Percentiles rank a stretch among this genome's conserved stretches.
Conservation (phyloP, 1,140 invertebrate species). For the Sitodiplosis mosellana region DNA sequence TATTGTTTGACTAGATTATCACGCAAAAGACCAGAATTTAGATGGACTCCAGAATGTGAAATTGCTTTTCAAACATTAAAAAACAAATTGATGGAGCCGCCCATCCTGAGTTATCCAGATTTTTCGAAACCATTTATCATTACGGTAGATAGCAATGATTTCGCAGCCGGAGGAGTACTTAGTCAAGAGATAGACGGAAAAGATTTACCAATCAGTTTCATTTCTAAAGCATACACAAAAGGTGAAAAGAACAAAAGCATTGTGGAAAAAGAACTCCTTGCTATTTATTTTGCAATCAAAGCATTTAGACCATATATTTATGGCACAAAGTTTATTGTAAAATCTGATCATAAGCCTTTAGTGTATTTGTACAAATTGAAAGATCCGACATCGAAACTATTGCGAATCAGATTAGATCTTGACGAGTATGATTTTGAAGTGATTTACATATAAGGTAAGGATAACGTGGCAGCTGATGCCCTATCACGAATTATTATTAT, state of each 20-base stretch:
- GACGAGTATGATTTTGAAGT: constrained; percentile 27
- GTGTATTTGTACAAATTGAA: constrained; percentile 22
- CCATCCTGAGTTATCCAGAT: not conserved
- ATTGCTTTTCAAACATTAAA: not conserved
- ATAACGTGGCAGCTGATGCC: not conserved
- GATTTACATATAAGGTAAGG: constrained; percentile 13
- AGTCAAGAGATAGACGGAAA: constrained; percentile 8
- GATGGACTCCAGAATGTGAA: not conserved
- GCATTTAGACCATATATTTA: constrained; percentile 24
- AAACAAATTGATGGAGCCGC: not conserved
- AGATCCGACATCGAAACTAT: constrained; percentile 17
- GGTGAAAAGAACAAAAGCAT: not conserved
- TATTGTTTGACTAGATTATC: constrained; percentile 3
- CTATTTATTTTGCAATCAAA: constrained; percentile 8
- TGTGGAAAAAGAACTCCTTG: constrained; percentile 2
- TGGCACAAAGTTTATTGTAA: constrained; percentile 21
- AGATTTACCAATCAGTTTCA: not conserved
- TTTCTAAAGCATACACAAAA: not conserved
- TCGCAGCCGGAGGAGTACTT: constrained; percentile 18
- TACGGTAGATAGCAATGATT: constrained; percentile 18
- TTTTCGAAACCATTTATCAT: constrained; percentile 17
- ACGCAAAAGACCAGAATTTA: not conserved
- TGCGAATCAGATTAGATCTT: constrained; percentile 25
- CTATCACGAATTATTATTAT: not conserved
- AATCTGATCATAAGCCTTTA: constrained; percentile 26